phyloP scores from a whole-genome alignment of 2,888 invertebrate species.

The Polyommatus iphigenia region DNA sequence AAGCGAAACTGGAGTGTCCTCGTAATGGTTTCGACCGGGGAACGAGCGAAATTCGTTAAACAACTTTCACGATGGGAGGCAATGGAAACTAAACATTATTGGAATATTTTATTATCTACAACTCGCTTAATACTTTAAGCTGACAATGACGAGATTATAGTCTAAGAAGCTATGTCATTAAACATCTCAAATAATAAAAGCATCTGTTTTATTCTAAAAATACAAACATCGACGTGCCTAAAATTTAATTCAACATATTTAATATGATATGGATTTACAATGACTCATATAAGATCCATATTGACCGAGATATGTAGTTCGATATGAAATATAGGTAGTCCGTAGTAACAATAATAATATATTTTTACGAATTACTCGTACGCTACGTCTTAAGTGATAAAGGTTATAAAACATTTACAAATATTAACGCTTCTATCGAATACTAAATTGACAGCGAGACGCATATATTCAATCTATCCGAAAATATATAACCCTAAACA shows the following conservation, averaged over 20 bases:
- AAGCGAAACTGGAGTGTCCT: slow-evolving; percentile 38
- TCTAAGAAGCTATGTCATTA: slow-evolving; percentile 27
- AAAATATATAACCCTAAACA: slow-evolving; percentile 62
- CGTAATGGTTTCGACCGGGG: slow-evolving; percentile 36
- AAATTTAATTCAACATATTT: slow-evolving; percentile 6
- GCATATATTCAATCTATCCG: slow-evolving; percentile 65
- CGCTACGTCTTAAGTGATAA: slow-evolving; percentile 29
- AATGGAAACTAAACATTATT: slow-evolving; percentile 34
- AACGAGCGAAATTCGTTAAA: slow-evolving; percentile 24
- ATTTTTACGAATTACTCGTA: slow-evolving; percentile 17
- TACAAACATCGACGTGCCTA: slow-evolving; percentile 18
- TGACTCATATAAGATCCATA: not conserved
- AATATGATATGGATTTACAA: slow-evolving; percentile 7
- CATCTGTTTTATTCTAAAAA: slow-evolving; percentile 22
- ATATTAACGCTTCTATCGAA: slow-evolving; percentile 25
- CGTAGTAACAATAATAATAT: slow-evolving; percentile 27
- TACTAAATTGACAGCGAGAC: slow-evolving; percentile 46
- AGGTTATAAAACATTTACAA: slow-evolving; percentile 34
- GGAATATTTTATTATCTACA: slow-evolving; percentile 34
- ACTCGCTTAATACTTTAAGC: slow-evolving; percentile 25
- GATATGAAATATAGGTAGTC: slow-evolving; percentile 18
- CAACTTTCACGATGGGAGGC: not conserved
- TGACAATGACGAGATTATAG: slow-evolving; percentile 31
- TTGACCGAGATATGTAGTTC: slow-evolving; percentile 25
- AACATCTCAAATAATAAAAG: slow-evolving; percentile 21